These are phyloP conservation scores for Drepana arcuata DNA, from an alignment of 1,140 invertebrate genomes.

Conservation along the genomic window DNA sequence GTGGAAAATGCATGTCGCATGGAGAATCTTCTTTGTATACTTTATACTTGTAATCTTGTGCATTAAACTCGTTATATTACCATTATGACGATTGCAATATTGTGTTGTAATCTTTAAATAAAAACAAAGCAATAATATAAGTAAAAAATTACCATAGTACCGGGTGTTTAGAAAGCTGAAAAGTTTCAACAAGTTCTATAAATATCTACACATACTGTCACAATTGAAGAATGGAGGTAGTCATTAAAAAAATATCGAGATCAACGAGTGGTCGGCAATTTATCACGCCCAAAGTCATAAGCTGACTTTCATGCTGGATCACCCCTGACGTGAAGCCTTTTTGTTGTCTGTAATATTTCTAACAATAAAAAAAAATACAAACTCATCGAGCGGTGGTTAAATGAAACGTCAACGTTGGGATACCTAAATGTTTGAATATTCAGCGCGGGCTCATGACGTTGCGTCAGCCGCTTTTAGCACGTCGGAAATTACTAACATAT, in stretches of 20 bases:
- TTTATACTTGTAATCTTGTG: no score
- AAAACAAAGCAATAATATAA: no score
- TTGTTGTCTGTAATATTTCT: conserved; percentile 59
- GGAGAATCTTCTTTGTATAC: no score
- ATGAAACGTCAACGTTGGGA: conserved; percentile 41
- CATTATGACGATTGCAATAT: no score
- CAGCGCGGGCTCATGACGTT: conserved; percentile 14
- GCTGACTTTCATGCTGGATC: conserved; percentile 67
- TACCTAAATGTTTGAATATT: conserved; percentile 39
- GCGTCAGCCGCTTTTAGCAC: conserved; percentile 13
- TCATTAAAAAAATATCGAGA: conserved; percentile 63
- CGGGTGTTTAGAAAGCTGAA: no score
- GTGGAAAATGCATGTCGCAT: no score
- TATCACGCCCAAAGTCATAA: conserved; percentile 63
- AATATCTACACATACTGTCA: conserved; percentile 50
- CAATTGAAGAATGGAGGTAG: conserved; percentile 51
- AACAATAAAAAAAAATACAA: conserved; percentile 33
- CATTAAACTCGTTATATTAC: no score
- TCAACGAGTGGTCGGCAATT: conserved; percentile 39
- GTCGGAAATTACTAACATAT: conserved; percentile 3
- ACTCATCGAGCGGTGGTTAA: conserved; percentile 42
- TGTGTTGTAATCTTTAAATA: no score
- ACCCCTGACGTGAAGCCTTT: conserved; percentile 62
- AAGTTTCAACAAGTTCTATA: conserved; percentile 28
- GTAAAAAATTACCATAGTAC: no score